Base-by-base conservation (phyloP, 1,140 invertebrate genomes). In the Lepidurus arcticus region DNA sequence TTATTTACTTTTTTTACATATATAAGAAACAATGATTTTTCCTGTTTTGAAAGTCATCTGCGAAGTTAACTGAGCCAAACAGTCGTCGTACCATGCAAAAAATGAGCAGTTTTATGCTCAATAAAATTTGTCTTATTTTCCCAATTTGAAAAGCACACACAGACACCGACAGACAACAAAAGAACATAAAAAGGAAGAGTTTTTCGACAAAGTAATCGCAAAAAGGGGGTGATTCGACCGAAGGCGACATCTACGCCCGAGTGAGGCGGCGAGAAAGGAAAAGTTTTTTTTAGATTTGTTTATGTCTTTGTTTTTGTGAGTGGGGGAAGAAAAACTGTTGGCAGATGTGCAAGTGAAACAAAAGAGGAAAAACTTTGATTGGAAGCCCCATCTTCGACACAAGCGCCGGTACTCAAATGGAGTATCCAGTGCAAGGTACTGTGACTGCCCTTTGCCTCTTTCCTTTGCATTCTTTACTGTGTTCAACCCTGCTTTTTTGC, bases 41-140 rank as follows among this genome's bases (percentile, higher is more conserved):
- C 7, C 16, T 65, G 53, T 65, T 21, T 65, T 9, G 13, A 9
- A 16, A 65, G 53, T 65, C 53, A 65, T 13, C 21, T 13, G 53
- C 7, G 53, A 13, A 65, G 13, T 13, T 16, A 65, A 65, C 1
- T 47, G 45, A 65, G 53, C 53, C 53, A n/a, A 65, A 65, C 13
- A 65, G 53, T 65, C 13, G 53, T n/a, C 21, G 53, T n/a, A 65
- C 21, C 13, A 65, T 65, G 53, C 53, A 65, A 47, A 65, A 13
- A 65, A 21, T 65, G 53, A 65, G 53, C 53, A 65, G 53, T 65
- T 65, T 65, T 65, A 65, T 65, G 53, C 53, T 65, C 53, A 65
- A 65, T 65, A 65, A 65, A 65, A 65, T 9, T 65, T 21, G 16
- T 65, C 53, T 21, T 65, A 65, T 65, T 65, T 65, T 65, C 21